phyloP scores from a whole-genome alignment of 2,888 invertebrate species.

The Morpho achilles region DNA sequence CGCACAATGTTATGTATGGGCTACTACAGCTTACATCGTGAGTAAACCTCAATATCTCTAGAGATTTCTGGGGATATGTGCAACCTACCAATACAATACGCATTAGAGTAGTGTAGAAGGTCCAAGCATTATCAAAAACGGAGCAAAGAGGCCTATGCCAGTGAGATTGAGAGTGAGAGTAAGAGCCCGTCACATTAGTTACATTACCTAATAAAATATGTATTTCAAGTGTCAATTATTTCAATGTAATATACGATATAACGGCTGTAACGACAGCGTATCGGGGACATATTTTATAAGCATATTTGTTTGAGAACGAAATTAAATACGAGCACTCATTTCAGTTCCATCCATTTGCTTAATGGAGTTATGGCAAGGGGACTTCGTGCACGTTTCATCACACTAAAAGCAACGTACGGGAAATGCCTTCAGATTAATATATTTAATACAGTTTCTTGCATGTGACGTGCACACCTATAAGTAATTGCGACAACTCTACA shows the following conservation, averaged over 20 bases:
- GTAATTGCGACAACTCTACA: no score
- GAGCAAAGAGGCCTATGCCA: no score
- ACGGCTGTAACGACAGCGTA: slow-evolving; percentile 6
- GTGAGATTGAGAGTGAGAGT: no score
- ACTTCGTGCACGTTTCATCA: slow-evolving; percentile 20
- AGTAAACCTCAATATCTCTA: no score
- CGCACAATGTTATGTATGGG: no score
- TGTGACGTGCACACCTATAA: neutral
- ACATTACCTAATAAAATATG: neutral
- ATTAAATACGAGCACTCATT: slow-evolving; percentile 15
- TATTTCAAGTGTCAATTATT: neutral
- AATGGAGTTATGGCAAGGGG: slow-evolving; percentile 11
- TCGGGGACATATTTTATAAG: slow-evolving; percentile 4
- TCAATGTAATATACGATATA: neutral
- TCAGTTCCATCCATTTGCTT: slow-evolving; percentile 13
- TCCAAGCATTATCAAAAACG: no score
- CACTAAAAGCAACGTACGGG: slow-evolving; percentile 33
- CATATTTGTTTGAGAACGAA: slow-evolving; percentile 8
- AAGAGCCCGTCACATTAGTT: no score
- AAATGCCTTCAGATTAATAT: slow-evolving; percentile 22
- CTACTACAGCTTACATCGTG: no score
- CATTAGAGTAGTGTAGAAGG: no score
- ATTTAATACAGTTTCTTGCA: slow-evolving; percentile 10
- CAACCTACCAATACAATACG: no score
- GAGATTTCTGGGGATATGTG: no score